These are phyloP conservation scores for Stictocephala bisonia DNA, from an alignment of 2,888 invertebrate genomes.

Conservation along the genomic window DNA sequence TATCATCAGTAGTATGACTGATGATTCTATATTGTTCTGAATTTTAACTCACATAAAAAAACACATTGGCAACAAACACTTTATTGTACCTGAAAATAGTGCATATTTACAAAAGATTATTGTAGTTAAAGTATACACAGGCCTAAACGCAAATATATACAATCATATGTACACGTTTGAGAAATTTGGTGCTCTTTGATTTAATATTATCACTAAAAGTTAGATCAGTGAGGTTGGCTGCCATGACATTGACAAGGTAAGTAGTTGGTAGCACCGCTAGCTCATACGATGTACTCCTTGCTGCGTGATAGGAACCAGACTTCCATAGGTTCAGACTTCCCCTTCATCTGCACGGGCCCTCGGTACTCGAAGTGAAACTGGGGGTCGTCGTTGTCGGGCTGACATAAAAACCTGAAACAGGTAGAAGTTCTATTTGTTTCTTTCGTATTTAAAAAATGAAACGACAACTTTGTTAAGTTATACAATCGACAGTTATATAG, in stretches of 20 bases:
- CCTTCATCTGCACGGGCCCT: slow-evolving; percentile 92
- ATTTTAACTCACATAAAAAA: too few species aligned
- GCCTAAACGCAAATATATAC: neutral
- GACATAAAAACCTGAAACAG: slow-evolving; percentile 82
- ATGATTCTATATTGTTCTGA: too few species aligned
- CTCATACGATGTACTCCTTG: slow-evolving; percentile 47
- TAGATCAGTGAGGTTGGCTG: neutral
- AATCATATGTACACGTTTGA: slow-evolving; percentile 19
- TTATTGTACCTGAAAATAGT: neutral
- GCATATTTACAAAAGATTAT: slow-evolving; percentile 14
- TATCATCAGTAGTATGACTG: too few species aligned
- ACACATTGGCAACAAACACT: too few species aligned
- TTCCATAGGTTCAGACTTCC: slow-evolving; percentile 93
- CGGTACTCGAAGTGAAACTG: slow-evolving; percentile 87
- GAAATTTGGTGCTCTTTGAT: slow-evolving; percentile 10
- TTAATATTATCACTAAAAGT: neutral
- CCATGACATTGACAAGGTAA: neutral
- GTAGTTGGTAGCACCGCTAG: slow-evolving; percentile 12
- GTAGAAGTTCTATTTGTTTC: too few species aligned
- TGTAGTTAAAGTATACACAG: too few species aligned
- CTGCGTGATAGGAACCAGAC: slow-evolving; percentile 83
- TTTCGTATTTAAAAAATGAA: too few species aligned
- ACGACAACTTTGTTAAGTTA: too few species aligned
- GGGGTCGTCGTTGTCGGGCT: slow-evolving; percentile 85
- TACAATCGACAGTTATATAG: too few species aligned